phyloP scores from a whole-genome alignment of 2,888 invertebrate species.

The Cheilosia impressa region DNA sequence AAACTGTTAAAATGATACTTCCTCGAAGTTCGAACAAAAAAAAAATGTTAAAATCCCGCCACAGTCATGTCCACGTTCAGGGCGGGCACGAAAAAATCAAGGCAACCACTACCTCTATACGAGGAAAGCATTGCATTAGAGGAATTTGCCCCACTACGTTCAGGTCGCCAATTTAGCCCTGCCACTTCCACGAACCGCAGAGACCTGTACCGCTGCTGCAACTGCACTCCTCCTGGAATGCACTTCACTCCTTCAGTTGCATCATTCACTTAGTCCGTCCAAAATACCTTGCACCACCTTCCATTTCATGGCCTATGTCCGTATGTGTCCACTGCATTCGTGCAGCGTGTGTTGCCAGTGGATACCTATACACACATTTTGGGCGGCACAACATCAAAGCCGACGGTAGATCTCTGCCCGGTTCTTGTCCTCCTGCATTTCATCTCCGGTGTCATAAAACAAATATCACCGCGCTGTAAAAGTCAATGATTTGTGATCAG shows the following conservation, averaged over 20 bases:
- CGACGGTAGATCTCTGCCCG: slow-evolving; percentile 57
- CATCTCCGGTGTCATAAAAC: slow-evolving; percentile 77
- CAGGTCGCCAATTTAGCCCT: slow-evolving; percentile 1
- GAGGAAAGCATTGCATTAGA: slow-evolving; percentile 3
- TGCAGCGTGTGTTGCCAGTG: not conserved
- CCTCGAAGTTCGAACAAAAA: not conserved
- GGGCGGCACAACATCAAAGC: slow-evolving; percentile 71
- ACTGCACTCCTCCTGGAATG: slow-evolving; percentile 5
- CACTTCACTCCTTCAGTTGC: slow-evolving; percentile 28
- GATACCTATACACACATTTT: slow-evolving; percentile 25
- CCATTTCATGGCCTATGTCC: slow-evolving; percentile 21
- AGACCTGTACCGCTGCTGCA: slow-evolving; percentile 7
- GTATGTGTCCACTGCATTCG: slow-evolving; percentile 1
- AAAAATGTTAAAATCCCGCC: not conserved
- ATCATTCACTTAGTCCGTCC: slow-evolving; percentile 21
- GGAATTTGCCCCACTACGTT: slow-evolving; percentile 15
- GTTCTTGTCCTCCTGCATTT: slow-evolving; percentile 71
- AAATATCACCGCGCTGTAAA: slow-evolving; percentile 77
- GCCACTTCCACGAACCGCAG: slow-evolving; percentile 32
- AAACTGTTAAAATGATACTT: not conserved
- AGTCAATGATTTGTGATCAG: slow-evolving; percentile 77
- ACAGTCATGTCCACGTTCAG: not conserved
- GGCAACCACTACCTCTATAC: not conserved
- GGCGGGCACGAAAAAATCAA: slow-evolving; percentile 15
- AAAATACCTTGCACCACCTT: slow-evolving; percentile 52